Evolutionary conservation across 2,888 invertebrate genomes (phyloP), one percentile per base, ranked within the genome.

Genomic region (Antheraea yamamai): DNA sequence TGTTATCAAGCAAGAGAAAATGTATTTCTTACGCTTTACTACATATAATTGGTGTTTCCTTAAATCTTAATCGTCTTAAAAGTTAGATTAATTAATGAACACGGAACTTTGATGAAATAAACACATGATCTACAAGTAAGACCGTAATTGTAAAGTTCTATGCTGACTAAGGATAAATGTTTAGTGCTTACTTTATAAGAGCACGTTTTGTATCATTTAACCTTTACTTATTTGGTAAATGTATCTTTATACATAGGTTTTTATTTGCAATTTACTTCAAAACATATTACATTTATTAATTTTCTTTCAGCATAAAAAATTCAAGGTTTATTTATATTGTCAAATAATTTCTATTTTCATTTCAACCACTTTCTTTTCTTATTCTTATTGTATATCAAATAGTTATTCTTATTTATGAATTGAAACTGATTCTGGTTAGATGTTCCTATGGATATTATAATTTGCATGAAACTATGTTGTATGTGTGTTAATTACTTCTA

Each of bases 1-100:
- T 92, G 88, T 86, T 88, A 84, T 83, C 84, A 83, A 85, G 81
- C 72, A 55, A 74, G 51, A 73, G 75, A 73, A 52, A 58, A 39
- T 66, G 16, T 66, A 66, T 16, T 30, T 66, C 30, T 6, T 66
- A 30, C 26, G 30, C 26, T 66, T 66, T 66, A 66, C 16, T 30
- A 30, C 30, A 16, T 66, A 66, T 16, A 66, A 66, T 4, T 30
- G 18, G 20, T 12, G 39, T 74, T 58, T 14, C 39, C 10, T 55
- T 55, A 12, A 52, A 55, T 26, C 2, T 4, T 30, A 16, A 6
- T 26, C 4, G 1, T 30, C 14, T 66, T 30, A 16, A 30, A 66
- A 66, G 64, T 30, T 30, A 16, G 10, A 23, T 16, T 16, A 30
- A 66, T 16, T 30, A 30, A 6, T 16, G 4, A 30, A 30, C 30